phyloP scores from a whole-genome alignment of 2,888 invertebrate species.

The Lasioglossum pauxillum region DNA sequence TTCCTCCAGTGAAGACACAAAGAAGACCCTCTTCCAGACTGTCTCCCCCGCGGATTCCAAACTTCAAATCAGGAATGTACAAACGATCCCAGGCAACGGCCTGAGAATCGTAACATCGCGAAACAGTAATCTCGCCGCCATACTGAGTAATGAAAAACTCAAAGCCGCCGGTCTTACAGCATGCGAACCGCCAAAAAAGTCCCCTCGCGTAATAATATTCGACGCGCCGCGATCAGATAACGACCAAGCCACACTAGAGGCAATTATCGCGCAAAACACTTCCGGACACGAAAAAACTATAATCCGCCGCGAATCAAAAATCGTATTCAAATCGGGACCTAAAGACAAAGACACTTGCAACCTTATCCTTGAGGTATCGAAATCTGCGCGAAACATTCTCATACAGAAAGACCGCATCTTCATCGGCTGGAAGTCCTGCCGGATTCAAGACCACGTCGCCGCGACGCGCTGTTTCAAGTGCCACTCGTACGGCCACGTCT shows the following conservation, averaged over 20 bases:
- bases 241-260: neutral
- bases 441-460: neutral
- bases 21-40: too few relatives aligned
- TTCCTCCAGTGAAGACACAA: too few relatives aligned
- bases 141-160: neutral
- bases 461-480: neutral
- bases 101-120: too few relatives aligned
- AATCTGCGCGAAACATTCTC: neutral
- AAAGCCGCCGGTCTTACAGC: neutral
- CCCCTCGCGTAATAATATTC: too few relatives aligned
- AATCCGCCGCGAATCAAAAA: neutral
- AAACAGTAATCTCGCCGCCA: neutral
- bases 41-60: too few relatives aligned
- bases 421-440: too few relatives aligned
- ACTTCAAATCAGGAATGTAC: too few relatives aligned
- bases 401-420: neutral
- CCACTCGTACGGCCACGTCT: neutral
- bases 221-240: neutral
- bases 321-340: neutral
- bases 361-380: neutral
- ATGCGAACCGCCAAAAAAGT: neutral
- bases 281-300: neutral
- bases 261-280: neutral
- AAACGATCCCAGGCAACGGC: too few relatives aligned
- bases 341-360: neutral